Percentiles rank a stretch among this genome's conserved stretches.
Conservation (phyloP, 1,140 invertebrate species). For the Limonius californicus region DNA sequence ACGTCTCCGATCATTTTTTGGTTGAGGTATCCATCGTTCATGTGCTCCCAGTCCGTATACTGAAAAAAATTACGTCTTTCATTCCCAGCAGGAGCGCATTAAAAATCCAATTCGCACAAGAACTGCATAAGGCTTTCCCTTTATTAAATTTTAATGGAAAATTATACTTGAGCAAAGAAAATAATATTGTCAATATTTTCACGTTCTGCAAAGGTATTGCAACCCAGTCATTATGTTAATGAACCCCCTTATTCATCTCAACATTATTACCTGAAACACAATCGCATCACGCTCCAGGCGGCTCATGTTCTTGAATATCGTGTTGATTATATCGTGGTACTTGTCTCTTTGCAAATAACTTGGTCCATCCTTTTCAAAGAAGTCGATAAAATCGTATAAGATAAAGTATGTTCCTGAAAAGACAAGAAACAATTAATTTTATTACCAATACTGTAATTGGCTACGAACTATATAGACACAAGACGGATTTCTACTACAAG, state of each 20-base stretch:
- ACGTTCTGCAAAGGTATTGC: background rate
- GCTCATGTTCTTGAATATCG: slow-evolving; percentile 82
- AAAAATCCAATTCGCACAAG: too few species aligned
- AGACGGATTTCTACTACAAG: too few species aligned
- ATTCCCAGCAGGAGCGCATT: too few species aligned
- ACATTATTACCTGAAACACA: slow-evolving; percentile 80
- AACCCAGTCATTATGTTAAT: too few species aligned
- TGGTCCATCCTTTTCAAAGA: slow-evolving; percentile 81
- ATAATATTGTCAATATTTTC: too few species aligned
- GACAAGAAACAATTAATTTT: slow-evolving; percentile 41
- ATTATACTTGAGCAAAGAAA: too few species aligned
- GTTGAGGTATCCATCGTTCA: slow-evolving; percentile 75
- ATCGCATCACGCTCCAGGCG: slow-evolving; percentile 82
- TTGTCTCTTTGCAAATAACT: slow-evolving; percentile 76
- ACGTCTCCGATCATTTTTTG: slow-evolving; percentile 82
- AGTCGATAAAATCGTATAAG: slow-evolving; percentile 86
- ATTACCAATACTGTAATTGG: too few species aligned
- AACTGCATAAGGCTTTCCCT: too few species aligned
- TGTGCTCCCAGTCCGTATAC: slow-evolving; percentile 89
- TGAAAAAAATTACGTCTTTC: slow-evolving; percentile 49
- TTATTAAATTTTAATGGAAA: too few species aligned
- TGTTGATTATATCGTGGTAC: slow-evolving; percentile 80
- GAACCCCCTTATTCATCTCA: background rate
- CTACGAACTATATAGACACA: too few species aligned
- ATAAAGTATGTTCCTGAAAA: slow-evolving; percentile 85